phyloP scores from a whole-genome alignment of 2,797 vertebrate genomes.

The Enteromius mattozi region DNA sequence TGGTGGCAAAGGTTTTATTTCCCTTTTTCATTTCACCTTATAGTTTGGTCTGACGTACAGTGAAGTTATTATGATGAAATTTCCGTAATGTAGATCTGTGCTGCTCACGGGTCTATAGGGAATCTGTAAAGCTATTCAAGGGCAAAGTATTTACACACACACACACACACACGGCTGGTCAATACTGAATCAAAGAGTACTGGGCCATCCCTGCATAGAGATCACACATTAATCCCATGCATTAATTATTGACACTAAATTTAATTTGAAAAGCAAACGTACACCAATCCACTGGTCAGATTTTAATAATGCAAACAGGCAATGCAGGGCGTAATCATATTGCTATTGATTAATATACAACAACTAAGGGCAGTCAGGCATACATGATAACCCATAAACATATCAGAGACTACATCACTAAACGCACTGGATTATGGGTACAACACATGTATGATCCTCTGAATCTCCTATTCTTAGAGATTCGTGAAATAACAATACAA shows the following conservation, averaged over 20 bases:
- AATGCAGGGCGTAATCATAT: conserved; percentile 92
- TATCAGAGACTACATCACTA: conserved; percentile 66
- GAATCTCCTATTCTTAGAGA: background rate
- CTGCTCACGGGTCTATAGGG: conserved; percentile 55
- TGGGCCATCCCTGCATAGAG: conserved; percentile 81
- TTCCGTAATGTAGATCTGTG: conserved; percentile 44
- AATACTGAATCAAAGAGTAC: conserved; percentile 85
- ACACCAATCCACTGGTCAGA: conserved; percentile 89
- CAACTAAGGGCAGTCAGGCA: conserved; percentile 84
- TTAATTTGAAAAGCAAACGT: conserved; percentile 98
- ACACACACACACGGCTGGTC: conserved; percentile 79
- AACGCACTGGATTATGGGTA: conserved; percentile 34
- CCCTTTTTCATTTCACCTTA: conserved; percentile 4
- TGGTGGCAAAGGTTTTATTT: background rate
- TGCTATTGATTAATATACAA: conserved; percentile 93
- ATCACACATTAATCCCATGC: conserved; percentile 96
- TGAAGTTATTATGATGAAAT: conserved; percentile 44
- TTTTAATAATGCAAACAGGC: conserved; percentile 98
- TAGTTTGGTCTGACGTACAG: conserved; percentile 17
- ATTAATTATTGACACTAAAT: conserved; percentile 99
- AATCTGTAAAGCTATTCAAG: conserved; percentile 66
- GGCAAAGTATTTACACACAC: conserved; percentile 81
- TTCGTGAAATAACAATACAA: background rate
- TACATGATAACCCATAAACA: conserved; percentile 85
- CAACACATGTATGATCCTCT: background rate